These are phyloP conservation scores for Toxotes chatareus DNA, from an alignment of 2,113 vertebrate genomes.

Conservation along the genomic window DNA sequence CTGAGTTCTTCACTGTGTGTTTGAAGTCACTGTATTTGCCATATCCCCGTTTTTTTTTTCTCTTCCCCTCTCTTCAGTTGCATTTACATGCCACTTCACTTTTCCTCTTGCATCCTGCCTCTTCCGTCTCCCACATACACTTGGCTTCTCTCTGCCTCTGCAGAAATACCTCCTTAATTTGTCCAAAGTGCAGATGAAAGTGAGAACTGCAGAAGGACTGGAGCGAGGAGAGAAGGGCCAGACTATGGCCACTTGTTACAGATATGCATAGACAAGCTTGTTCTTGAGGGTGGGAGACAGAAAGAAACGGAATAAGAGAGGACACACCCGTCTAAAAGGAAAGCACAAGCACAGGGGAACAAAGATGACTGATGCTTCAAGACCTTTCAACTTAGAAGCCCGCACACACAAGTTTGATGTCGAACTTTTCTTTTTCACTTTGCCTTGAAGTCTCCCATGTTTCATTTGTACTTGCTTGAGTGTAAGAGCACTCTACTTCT, in stretches of 20 bases:
- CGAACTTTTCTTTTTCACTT: slow-evolving; percentile 47
- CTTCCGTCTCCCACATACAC: background rate
- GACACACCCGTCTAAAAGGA: background rate
- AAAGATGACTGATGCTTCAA: background rate
- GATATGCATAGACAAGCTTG: background rate
- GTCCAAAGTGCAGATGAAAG: slow-evolving; percentile 56
- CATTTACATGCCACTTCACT: slow-evolving; percentile 8
- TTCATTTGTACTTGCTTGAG: slow-evolving; percentile 55
- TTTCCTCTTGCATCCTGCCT: background rate
- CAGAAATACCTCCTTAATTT: slow-evolving; percentile 42
- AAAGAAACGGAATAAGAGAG: background rate
- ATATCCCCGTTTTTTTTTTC: too few species aligned
- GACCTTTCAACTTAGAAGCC: slow-evolving; percentile 25
- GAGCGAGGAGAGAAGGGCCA: background rate
- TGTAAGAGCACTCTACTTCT: slow-evolving; percentile 42
- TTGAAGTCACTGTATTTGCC: background rate
- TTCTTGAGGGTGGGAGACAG: slow-evolving; percentile 5
- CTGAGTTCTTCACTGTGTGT: background rate
- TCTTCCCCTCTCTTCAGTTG: background rate
- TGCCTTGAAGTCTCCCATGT: slow-evolving; percentile 61
- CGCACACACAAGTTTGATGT: slow-evolving; percentile 25
- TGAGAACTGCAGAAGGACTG: background rate
- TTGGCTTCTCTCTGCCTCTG: slow-evolving; percentile 4
- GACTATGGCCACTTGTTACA: background rate
- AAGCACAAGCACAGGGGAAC: background rate